These are phyloP conservation scores for Dallia pectoralis DNA, from an alignment of 2,797 vertebrate genomes.

Conservation along the genomic window DNA sequence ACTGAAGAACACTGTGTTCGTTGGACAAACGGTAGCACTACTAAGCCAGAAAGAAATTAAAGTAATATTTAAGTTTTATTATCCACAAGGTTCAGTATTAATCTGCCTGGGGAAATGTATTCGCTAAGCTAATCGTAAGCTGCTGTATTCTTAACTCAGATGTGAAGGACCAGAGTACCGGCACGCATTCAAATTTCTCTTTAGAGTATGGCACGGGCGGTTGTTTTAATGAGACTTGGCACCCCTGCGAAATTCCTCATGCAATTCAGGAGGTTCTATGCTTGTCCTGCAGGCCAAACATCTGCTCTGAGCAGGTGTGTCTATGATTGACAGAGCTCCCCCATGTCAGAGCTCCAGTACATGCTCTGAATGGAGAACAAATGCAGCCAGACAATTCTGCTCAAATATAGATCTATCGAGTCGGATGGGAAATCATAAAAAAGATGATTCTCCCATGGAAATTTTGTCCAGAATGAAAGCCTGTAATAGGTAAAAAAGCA, in stretches of 20 bases:
- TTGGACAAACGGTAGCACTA: background rate
- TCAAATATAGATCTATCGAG: background rate
- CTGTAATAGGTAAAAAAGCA: background rate
- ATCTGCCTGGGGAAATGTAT: background rate
- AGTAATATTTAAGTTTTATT: background rate
- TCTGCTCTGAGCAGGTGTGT: slow-evolving; percentile 1
- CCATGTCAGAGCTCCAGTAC: background rate
- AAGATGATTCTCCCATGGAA: background rate
- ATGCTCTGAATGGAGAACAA: slow-evolving; percentile 4
- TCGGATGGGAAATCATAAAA: background rate
- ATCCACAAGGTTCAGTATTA: background rate
- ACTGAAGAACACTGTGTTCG: background rate
- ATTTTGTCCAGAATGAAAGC: background rate
- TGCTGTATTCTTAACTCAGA: background rate
- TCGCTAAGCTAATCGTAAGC: background rate
- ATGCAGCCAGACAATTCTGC: background rate
- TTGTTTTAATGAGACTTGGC: slow-evolving; percentile 7
- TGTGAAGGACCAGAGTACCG: background rate
- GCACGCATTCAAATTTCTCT: background rate
- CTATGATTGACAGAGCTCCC: background rate
- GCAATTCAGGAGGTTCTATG: background rate
- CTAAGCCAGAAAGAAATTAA: background rate
- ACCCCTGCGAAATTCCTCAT: background rate
- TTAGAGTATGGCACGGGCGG: background rate
- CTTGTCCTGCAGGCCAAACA: background rate